These are phyloP conservation scores for Lymantria monacha DNA, from an alignment of 2,888 invertebrate species.

Conservation along the genomic window DNA sequence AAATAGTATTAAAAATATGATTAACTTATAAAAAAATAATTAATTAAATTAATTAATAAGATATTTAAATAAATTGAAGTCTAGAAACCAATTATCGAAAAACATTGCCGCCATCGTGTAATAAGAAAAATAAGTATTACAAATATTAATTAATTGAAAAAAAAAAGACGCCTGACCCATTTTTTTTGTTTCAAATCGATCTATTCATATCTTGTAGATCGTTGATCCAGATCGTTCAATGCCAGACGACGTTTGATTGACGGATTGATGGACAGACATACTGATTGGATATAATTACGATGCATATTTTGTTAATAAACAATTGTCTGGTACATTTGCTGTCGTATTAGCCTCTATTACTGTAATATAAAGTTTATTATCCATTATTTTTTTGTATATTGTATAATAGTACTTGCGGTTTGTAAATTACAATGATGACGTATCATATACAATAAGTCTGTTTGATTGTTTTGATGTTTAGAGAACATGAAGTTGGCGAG, in stretches of 20 bases:
- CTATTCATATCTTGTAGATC: constrained; percentile 49
- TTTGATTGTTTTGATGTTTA: constrained; percentile 27
- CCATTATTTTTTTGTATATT: not conserved
- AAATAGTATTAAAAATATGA: no score
- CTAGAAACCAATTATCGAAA: not conserved
- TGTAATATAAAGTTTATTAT: constrained; percentile 14
- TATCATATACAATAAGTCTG: constrained; percentile 15
- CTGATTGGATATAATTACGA: constrained; percentile 78
- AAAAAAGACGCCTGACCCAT: constrained; percentile 38
- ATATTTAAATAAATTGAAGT: not conserved
- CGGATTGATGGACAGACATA: constrained; percentile 66
- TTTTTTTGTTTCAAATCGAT: constrained; percentile 45
- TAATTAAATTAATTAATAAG: no score
- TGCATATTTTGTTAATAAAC: constrained; percentile 69
- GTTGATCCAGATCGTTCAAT: constrained; percentile 55
- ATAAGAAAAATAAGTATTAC: constrained; percentile 8
- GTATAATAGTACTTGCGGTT: constrained; percentile 16
- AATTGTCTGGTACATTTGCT: constrained; percentile 31
- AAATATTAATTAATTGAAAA: constrained; percentile 35
- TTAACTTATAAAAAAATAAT: no score
- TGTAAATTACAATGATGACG: constrained; percentile 24
- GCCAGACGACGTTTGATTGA: constrained; percentile 59
- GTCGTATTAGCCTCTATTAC: not conserved
- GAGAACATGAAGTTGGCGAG: constrained; percentile 22
- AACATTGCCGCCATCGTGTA: not conserved